phyloP scores from a whole-genome alignment of 1,140 invertebrate genomes.

The Cydia strobilella region DNA sequence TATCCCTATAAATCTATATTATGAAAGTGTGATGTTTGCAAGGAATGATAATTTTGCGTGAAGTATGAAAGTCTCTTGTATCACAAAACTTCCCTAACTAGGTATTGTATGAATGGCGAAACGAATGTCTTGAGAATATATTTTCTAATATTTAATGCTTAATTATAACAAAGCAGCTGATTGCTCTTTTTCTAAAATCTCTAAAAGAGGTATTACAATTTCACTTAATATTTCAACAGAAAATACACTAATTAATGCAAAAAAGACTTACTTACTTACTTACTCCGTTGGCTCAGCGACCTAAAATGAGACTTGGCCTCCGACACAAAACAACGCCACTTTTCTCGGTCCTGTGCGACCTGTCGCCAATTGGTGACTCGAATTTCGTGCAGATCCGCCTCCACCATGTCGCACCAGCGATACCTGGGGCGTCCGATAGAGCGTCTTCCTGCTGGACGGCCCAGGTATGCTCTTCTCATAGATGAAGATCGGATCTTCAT shows the following conservation, averaged over 20 bases:
- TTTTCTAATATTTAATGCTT: conserved; percentile 26
- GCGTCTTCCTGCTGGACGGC: too few relatives aligned
- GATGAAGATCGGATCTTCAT: too few relatives aligned
- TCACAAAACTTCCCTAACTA: background rate
- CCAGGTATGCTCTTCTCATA: too few relatives aligned
- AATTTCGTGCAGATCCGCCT: too few relatives aligned
- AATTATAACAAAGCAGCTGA: conserved; percentile 18
- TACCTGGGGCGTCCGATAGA: too few relatives aligned
- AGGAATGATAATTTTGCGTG: conserved; percentile 32
- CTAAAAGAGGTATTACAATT: background rate
- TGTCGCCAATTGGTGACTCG: too few relatives aligned
- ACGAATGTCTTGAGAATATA: background rate
- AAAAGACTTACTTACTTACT: too few relatives aligned
- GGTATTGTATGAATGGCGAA: conserved; percentile 5
- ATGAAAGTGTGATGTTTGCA: conserved; percentile 39
- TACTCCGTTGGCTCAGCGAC: too few relatives aligned
- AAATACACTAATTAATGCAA: background rate
- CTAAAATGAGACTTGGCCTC: too few relatives aligned
- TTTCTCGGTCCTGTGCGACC: too few relatives aligned
- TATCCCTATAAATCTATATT: conserved; percentile 36
- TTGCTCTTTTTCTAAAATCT: conserved; percentile 7
- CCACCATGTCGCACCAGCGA: too few relatives aligned
- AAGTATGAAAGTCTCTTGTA: conserved; percentile 26
- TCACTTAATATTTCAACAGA: background rate
- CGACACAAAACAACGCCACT: too few relatives aligned